Base-by-base conservation (phyloP, 2,888 invertebrate species). In the Xestoiulus laeticollis region DNA sequence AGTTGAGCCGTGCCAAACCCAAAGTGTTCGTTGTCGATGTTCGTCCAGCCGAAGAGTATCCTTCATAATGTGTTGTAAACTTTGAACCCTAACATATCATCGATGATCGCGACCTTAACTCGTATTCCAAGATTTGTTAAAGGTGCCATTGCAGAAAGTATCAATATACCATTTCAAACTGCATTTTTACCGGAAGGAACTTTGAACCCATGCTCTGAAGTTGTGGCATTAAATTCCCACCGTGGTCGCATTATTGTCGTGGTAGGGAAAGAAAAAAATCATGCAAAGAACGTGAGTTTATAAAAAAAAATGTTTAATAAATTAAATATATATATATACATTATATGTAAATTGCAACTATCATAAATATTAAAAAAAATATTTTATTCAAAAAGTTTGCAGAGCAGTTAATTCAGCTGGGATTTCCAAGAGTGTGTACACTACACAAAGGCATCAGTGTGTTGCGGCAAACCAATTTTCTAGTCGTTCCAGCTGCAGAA, bases 111-210 rank as follows among this genome's bases (percentile, higher is more conserved):
- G n/a, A 0, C 78, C 78, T 78, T 78, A 78, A 78, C 30, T 30
- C 16, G 14, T 0, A 14, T 32, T 5, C n/a, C 4, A 90, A 96
- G 96, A 90, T 98, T 94, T 91, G 95, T 95, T 89, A 94, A 96
- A 90, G 96, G 96, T 87, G 95, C 96, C 89, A 94, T 98, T 87
- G 94, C 94, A 19, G 95, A 95, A 86, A 97, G 97, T 91, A 94
- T 98, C 87, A 98, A 97, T 92, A 95, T 98, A 91, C 98, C 98
- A 3, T 96, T 96, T 92, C 95, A 95, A 85, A 95, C 95, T 26
- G 95, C 97, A 0, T 95, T 95, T 90, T 91, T 91, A 44, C 92
- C 96, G 10, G 95, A 96, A 89, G 94, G 95, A 19, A 92, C 96
- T 4, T 95, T 96, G 16, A 92, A 94, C 1, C 94, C 94, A 26